phyloP scores from a whole-genome alignment of 92 coral and sea anemone species.

The Anthopleura xanthogrammica region DNA sequence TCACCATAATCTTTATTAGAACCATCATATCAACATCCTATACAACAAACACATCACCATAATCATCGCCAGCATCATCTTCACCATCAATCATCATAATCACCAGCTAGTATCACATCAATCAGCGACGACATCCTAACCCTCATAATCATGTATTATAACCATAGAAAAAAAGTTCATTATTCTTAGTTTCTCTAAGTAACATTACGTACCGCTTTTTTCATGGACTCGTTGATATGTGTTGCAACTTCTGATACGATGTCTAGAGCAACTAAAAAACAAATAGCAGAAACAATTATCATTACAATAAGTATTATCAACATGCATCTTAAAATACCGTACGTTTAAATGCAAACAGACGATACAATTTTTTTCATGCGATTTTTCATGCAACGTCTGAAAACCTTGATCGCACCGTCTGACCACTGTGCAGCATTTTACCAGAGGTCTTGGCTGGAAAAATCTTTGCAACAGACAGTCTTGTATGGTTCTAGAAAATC shows the following conservation, averaged over 20 bases:
- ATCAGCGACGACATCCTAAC: neutral
- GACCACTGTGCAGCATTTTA: too few species aligned
- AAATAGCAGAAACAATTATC: neutral
- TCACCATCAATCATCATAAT: too few species aligned
- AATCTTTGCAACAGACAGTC: too few species aligned
- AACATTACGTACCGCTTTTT: conserved; percentile 68
- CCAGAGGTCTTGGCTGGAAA: too few species aligned
- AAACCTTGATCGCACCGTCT: too few species aligned
- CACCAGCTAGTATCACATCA: neutral
- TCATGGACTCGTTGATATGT: conserved; percentile 98
- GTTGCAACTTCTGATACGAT: conserved; percentile 97
- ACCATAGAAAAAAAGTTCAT: too few species aligned
- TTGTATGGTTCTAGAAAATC: too few species aligned
- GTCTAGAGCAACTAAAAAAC: conserved; percentile 65
- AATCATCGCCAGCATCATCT: neutral
- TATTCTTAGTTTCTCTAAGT: too few species aligned
- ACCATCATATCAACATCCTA: neutral
- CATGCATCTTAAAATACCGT: neutral
- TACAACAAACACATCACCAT: neutral
- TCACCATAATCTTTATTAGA: neutral
- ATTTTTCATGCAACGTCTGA: too few species aligned
- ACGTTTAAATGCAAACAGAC: too few species aligned
- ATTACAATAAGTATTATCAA: neutral
- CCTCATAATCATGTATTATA: neutral
- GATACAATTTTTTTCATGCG: too few species aligned